Conservation (phyloP, 1,140 invertebrate genomes). For the Plutomurus gul region DNA sequence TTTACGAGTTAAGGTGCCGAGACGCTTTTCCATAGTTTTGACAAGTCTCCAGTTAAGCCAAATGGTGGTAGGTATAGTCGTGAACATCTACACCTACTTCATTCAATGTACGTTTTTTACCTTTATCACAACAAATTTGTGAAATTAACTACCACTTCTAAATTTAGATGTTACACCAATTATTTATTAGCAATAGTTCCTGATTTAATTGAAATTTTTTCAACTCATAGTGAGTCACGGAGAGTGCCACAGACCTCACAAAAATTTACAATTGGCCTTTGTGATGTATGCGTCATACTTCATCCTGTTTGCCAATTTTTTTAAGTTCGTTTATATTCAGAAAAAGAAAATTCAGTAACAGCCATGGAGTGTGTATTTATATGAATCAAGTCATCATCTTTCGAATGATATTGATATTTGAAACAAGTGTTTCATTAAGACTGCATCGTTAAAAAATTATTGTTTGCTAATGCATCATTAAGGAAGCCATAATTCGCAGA, state of each 20-base stretch:
- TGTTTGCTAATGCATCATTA: no score
- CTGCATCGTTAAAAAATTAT: no score
- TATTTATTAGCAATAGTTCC: no score
- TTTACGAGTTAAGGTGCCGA: neutral
- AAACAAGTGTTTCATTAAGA: no score
- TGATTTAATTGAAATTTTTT: neutral
- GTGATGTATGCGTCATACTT: slow-evolving; percentile 31
- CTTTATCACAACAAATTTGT: neutral
- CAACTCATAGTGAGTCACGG: neutral
- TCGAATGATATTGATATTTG: no score
- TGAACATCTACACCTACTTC: slow-evolving; percentile 7
- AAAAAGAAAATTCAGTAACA: neutral
- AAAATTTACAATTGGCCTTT: slow-evolving; percentile 14
- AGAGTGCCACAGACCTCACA: slow-evolving; percentile 9
- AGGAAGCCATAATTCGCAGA: no score
- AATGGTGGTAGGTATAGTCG: slow-evolving; percentile 1
- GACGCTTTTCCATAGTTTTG: neutral
- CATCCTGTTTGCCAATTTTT: slow-evolving; percentile 39
- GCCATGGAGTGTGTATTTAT: no score
- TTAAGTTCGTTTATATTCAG: slow-evolving; percentile 48
- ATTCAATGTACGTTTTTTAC: neutral
- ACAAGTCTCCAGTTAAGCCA: slow-evolving; percentile 6
- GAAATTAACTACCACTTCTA: neutral
- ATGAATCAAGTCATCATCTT: no score
- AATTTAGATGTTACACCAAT: neutral